Evolutionary conservation across 2,888 invertebrate genomes (phyloP).

Genomic region (Agrochola litura): DNA sequence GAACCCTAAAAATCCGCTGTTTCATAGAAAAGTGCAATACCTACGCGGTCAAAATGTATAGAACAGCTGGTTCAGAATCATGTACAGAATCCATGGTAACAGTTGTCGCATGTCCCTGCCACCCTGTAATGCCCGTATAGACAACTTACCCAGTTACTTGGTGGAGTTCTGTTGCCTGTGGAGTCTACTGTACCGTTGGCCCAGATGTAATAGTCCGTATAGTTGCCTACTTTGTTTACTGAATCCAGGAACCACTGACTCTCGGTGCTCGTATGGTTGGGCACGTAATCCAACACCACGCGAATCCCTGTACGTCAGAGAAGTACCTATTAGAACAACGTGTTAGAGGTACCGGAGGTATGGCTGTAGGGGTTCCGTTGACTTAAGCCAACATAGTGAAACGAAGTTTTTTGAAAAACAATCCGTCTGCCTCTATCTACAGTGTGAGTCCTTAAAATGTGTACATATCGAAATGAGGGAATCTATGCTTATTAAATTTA

Average conservation of each 20-base stretch:
- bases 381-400: background rate
- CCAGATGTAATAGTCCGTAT: slow-evolving; percentile 94
- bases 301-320: slow-evolving; percentile 80
- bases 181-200: slow-evolving; percentile 75
- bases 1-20: too few relatives aligned
- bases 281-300: slow-evolving; percentile 92
- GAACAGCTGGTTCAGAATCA: too few relatives aligned
- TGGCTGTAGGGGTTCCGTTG: too few relatives aligned
- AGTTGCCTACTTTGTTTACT: slow-evolving; percentile 88
- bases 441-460: too few relatives aligned
- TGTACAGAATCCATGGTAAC: too few relatives aligned
- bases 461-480: too few relatives aligned
- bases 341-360: background rate
- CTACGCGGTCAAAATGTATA: too few relatives aligned
- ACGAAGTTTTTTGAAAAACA: background rate
- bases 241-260: slow-evolving; percentile 96
- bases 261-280: slow-evolving; percentile 94
- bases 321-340: background rate
- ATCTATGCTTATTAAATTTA: too few relatives aligned
- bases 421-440: background rate
- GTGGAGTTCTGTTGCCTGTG: slow-evolving; percentile 61
- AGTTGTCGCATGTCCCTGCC: too few relatives aligned
- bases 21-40: too few relatives aligned
- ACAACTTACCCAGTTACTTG: slow-evolving; percentile 1
- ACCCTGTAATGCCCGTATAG: too few relatives aligned